These are phyloP conservation scores for Trissoscelio sp. DNA, from an alignment of 2,888 invertebrate genomes.

Conservation along the genomic window DNA sequence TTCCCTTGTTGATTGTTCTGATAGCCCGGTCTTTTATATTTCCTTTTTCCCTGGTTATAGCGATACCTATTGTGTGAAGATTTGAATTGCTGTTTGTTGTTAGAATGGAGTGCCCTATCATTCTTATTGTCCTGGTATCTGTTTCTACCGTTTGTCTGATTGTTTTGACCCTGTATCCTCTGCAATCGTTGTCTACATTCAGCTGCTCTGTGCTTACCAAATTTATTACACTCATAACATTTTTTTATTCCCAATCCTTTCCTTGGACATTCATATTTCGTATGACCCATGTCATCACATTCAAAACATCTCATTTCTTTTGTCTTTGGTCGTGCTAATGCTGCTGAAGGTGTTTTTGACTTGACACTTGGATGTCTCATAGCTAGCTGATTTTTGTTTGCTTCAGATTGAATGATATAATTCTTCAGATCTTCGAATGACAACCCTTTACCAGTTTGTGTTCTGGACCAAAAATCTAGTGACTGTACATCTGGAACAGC, in stretches of 20 bases:
- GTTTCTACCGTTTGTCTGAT: not conserved
- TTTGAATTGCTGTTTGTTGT: not conserved
- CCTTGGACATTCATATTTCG: conserved; percentile 43
- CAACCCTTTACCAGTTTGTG: too few relatives aligned
- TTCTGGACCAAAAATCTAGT: conserved; percentile 37
- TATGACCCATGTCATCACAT: conserved; percentile 59
- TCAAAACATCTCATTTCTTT: conserved; percentile 30
- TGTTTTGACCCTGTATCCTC: not conserved
- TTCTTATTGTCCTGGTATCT: not conserved
- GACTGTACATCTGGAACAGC: conserved; percentile 57
- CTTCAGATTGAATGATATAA: too few relatives aligned
- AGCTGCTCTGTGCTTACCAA: conserved; percentile 7
- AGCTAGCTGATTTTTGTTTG: not conserved
- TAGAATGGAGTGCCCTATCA: not conserved
- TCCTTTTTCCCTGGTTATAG: too few relatives aligned
- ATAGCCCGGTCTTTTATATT: too few relatives aligned
- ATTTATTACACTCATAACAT: conserved; percentile 12
- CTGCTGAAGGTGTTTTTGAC: not conserved
- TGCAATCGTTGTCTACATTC: conserved; percentile 1
- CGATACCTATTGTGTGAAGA: too few relatives aligned
- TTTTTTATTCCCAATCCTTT: conserved; percentile 27
- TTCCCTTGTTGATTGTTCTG: too few relatives aligned
- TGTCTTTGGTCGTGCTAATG: not conserved
- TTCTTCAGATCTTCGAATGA: too few relatives aligned
- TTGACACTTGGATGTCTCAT: not conserved